These are phyloP conservation scores for Peromyscus melanophrys DNA, from an alignment of 2,797 vertebrate genomes.

Conservation along the genomic window DNA sequence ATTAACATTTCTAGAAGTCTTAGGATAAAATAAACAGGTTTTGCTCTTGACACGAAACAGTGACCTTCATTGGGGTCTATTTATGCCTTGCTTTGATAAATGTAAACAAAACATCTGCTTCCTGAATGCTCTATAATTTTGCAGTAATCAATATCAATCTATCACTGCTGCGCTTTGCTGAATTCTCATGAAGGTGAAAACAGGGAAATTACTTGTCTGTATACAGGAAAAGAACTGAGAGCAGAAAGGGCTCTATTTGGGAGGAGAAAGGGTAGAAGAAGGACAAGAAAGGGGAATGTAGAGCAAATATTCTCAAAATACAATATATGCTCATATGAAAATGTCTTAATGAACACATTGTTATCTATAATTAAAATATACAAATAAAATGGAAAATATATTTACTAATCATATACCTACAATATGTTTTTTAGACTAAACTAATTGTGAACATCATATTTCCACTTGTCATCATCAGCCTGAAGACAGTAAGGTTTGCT, in stretches of 20 bases:
- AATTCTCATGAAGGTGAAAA: not conserved
- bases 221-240: not conserved
- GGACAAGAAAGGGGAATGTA: too few species aligned
- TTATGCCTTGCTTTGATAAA: conserved; percentile 53
- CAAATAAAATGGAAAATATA: not conserved
- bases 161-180: not conserved
- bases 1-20: not conserved
- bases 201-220: not conserved
- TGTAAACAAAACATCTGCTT: conserved; percentile 41
- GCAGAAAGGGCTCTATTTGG: not conserved
- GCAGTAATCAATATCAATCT: conserved; percentile 31
- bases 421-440: not conserved
- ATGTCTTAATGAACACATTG: not conserved
- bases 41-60: not conserved
- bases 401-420: not conserved
- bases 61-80: conserved; percentile 11
- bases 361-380: not conserved
- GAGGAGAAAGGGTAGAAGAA: not conserved
- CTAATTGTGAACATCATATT: not conserved
- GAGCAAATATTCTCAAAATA: not conserved
- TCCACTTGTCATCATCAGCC: not conserved
- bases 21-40: not conserved
- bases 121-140: conserved; percentile 42
- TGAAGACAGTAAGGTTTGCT: not conserved
- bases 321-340: not conserved